A percentile compares a stretch with the other conserved stretches of the same genome.
Evolutionary conservation across 1,140 invertebrate species (phyloP).

Genomic region (Pogonognathellus flavescens): DNA sequence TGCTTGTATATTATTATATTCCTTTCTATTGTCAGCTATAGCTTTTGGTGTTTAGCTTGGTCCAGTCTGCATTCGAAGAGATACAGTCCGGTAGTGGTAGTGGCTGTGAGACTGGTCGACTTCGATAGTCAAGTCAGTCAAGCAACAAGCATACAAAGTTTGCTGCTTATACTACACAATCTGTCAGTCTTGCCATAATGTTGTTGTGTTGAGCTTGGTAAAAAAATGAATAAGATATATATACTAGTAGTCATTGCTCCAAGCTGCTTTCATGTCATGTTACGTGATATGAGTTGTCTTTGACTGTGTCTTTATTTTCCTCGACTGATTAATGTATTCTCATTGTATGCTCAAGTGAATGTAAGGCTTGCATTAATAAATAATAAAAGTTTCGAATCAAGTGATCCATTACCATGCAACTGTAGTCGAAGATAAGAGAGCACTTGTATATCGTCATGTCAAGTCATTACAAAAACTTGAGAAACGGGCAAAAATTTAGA

Average conservation of each 20-base stretch:
- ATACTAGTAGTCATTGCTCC: conserved; percentile 17
- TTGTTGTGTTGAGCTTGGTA: not conserved
- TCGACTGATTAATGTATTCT: conserved; percentile 23
- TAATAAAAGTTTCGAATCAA: conserved; percentile 10
- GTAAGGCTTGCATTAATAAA: not conserved
- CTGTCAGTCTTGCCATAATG: conserved; percentile 41
- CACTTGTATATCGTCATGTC: not conserved
- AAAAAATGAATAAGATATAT: conserved; percentile 49
- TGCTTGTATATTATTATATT: not conserved
- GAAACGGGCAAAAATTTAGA: conserved; percentile 19
- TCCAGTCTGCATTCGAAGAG: not conserved
- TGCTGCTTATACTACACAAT: not conserved
- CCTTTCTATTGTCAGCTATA: not conserved
- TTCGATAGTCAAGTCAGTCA: conserved; percentile 27
- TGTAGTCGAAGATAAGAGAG: conserved; percentile 6
- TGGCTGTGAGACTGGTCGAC: not conserved
- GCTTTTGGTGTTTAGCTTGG: not conserved
- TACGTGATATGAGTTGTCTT: conserved; percentile 49
- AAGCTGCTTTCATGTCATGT: conserved; percentile 46
- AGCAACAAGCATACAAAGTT: not conserved
- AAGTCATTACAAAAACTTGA: conserved; percentile 5
- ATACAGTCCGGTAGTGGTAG: not conserved
- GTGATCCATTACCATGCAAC: conserved; percentile 17
- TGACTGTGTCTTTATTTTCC: conserved; percentile 46
- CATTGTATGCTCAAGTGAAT: conserved; percentile 2